These are phyloP conservation scores for Linurgus olivaceus DNA, from an alignment of 2,797 vertebrate species.

Conservation along the genomic window DNA sequence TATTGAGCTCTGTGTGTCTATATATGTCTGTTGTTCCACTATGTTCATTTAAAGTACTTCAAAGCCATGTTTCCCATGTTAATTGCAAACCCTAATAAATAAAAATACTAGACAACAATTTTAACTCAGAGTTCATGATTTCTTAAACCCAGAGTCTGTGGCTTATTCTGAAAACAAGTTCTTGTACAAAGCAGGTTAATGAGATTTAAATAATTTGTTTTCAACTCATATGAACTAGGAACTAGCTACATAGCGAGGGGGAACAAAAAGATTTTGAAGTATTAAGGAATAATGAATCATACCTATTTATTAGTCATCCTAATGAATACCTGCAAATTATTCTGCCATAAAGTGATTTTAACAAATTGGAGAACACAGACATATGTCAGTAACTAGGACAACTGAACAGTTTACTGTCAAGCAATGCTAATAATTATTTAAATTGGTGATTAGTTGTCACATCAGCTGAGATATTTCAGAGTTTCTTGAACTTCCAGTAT, in stretches of 20 bases:
- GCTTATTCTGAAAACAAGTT: background rate
- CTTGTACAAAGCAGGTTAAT: background rate
- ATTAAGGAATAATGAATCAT: slow-evolving; percentile 12
- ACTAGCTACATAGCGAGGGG: background rate
- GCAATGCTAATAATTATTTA: slow-evolving; percentile 8
- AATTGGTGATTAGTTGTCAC: slow-evolving; percentile 16
- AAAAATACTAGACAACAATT: background rate
- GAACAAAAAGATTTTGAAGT: background rate
- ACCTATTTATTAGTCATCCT: slow-evolving; percentile 44
- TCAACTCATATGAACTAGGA: background rate
- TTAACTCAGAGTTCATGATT: background rate
- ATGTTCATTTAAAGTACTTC: background rate
- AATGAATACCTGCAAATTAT: slow-evolving; percentile 22
- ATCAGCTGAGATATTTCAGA: slow-evolving; percentile 4
- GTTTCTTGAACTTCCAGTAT: background rate
- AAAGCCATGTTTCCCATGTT: background rate
- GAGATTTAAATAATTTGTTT: background rate
- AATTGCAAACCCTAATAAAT: background rate
- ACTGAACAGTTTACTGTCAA: slow-evolving; percentile 25
- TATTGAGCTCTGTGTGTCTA: background rate
- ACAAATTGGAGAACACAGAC: slow-evolving; percentile 2
- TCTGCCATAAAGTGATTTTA: slow-evolving; percentile 19
- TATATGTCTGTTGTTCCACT: background rate
- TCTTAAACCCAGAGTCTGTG: background rate
- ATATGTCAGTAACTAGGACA: slow-evolving; percentile 32